Evolutionary conservation across 2,888 invertebrate genomes (phyloP).

Genomic region (Caprella mutica): DNA sequence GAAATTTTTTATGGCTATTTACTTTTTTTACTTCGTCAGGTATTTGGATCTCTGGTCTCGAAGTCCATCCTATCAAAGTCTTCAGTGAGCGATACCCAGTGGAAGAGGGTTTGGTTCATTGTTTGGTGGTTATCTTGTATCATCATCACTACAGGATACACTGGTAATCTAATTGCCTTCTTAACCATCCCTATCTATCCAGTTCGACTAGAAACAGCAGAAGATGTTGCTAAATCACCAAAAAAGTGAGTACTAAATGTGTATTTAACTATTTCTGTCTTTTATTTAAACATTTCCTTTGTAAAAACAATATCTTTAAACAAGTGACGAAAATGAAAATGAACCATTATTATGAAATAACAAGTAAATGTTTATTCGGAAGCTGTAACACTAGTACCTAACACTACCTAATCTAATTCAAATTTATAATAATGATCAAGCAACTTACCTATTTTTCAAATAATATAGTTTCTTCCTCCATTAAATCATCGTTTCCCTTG

Average conservation of each 20-base stretch:
- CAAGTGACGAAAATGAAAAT: too few species aligned
- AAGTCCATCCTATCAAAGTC: neutral
- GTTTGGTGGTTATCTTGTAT: constrained; percentile 16
- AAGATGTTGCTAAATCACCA: constrained; percentile 9
- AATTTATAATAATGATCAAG: too few species aligned
- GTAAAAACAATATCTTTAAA: too few species aligned
- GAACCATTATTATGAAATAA: too few species aligned
- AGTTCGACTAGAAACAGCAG: constrained; percentile 13
- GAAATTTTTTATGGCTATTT: neutral
- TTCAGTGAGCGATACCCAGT: neutral
- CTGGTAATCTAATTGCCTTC: constrained; percentile 20
- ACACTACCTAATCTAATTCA: too few species aligned
- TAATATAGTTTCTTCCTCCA: too few species aligned
- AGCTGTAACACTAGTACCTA: too few species aligned
- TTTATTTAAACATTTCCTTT: too few species aligned
- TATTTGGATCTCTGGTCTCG: neutral
- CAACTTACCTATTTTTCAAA: too few species aligned
- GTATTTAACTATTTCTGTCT: too few species aligned
- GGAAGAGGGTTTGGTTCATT: constrained; percentile 15
- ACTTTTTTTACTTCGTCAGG: neutral
- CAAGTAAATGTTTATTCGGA: too few species aligned
- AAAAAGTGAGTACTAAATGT: neutral
- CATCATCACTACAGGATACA: constrained; percentile 20
- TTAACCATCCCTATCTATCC: constrained; percentile 21
- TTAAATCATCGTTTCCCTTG: too few species aligned